phyloP scores from a whole-genome alignment of 2,888 invertebrate species.

The Tiliacea citrago region DNA sequence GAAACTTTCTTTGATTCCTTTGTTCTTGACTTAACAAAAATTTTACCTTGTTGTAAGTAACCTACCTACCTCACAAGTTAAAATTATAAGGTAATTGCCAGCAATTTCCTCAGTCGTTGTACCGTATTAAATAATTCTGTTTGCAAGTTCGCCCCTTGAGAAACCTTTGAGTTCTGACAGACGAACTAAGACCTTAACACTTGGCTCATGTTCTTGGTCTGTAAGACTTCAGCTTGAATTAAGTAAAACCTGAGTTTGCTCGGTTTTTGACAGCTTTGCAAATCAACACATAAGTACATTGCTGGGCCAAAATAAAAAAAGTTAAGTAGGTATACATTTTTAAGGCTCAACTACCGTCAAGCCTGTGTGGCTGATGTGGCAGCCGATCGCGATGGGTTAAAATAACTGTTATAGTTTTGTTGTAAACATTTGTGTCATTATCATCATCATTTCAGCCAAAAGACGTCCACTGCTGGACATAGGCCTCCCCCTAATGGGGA shows the following conservation, averaged over 20 bases:
- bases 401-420: no score
- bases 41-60: neutral
- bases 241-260: neutral
- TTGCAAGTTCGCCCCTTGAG: conserved; percentile 11
- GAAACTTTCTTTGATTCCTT: neutral
- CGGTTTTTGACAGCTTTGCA: neutral
- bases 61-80: neutral
- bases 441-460: no score
- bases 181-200: conserved; percentile 1
- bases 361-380: no score
- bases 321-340: no score
- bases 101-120: conserved; percentile 2
- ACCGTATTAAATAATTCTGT: conserved; percentile 23
- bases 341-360: no score
- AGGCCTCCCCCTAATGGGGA: no score
- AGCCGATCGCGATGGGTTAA: no score
- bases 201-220: neutral
- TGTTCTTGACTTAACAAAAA: no score
- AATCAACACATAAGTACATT: neutral
- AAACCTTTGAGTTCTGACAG: conserved; percentile 14
- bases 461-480: no score
- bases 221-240: neutral
- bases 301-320: no score
- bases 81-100: conserved; percentile 9
- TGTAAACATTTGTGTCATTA: no score